Conservation (phyloP, 2,797 vertebrate genomes). For the Hydrolagus colliei region DNA sequence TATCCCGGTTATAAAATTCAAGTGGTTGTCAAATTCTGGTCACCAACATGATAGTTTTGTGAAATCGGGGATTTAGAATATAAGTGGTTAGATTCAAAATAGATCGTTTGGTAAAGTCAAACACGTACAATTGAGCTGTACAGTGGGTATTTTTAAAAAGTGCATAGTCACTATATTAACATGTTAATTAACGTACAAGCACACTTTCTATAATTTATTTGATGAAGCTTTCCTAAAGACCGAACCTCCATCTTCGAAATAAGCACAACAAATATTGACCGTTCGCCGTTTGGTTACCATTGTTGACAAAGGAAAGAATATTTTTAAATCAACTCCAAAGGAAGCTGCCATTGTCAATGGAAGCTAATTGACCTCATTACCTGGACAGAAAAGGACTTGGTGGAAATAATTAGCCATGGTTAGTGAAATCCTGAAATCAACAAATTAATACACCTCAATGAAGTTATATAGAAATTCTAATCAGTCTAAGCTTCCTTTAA, state of each 20-base stretch:
- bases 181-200: background rate
- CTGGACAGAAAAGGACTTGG: slow-evolving; percentile 52
- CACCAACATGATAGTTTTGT: too few species aligned
- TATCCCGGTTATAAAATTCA: too few species aligned
- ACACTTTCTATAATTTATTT: background rate
- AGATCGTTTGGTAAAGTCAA: too few species aligned
- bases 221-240: background rate
- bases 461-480: slow-evolving; percentile 55
- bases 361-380: slow-evolving; percentile 61
- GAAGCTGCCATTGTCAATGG: slow-evolving; percentile 60
- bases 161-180: background rate
- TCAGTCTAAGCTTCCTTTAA: slow-evolving; percentile 44
- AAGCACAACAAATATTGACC: background rate
- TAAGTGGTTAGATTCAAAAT: too few species aligned
- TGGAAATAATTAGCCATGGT: slow-evolving; percentile 64
- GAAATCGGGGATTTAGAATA: too few species aligned
- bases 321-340: slow-evolving; percentile 54
- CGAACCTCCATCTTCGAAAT: background rate
- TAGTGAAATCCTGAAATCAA: slow-evolving; percentile 58
- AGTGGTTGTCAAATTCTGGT: too few species aligned
- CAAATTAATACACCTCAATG: slow-evolving; percentile 49
- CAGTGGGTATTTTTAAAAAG: too few species aligned
- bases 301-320: slow-evolving; percentile 34
- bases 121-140: too few species aligned
- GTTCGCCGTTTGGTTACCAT: background rate